A percentile compares a stretch with the other conserved stretches of the same genome.
Evolutionary conservation across 2,113 vertebrate genomes (phyloP).

Genomic region (Antechinus stuartii): DNA sequence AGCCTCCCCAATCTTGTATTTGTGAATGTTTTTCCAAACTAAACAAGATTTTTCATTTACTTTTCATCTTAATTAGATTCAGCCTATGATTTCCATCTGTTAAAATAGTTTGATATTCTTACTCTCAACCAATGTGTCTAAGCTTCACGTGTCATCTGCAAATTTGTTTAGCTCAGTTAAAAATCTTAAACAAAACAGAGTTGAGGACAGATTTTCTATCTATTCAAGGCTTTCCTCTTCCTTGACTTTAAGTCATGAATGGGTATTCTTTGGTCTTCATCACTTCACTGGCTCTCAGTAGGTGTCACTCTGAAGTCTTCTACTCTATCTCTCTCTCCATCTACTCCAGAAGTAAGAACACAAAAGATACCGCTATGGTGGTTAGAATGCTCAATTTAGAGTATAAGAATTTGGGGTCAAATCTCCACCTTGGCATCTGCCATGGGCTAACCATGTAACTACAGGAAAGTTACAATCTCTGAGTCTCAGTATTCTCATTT

Average conservation of each 20-base stretch:
- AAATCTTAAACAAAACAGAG: neutral
- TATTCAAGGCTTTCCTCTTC: neutral
- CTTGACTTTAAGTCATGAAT: neutral
- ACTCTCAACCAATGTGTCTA: neutral
- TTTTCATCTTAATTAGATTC: neutral
- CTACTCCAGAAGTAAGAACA: neutral
- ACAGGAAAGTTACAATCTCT: neutral
- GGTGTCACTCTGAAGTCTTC: neutral
- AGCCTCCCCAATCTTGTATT: neutral
- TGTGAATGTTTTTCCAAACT: neutral
- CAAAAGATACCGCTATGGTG: neutral
- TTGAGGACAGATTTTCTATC: neutral
- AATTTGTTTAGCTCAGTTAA: neutral
- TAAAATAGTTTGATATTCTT: neutral
- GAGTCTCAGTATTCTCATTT: neutral
- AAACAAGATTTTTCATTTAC: neutral
- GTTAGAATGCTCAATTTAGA: neutral
- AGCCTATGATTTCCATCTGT: neutral
- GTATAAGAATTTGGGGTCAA: neutral
- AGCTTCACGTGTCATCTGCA: neutral
- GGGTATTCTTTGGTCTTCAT: neutral
- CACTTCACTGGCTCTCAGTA: neutral
- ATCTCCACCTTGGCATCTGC: neutral
- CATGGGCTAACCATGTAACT: neutral
- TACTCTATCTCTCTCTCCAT: neutral